phyloP scores from a whole-genome alignment of 1,140 invertebrate genomes.

The Drosophila erecta region DNA sequence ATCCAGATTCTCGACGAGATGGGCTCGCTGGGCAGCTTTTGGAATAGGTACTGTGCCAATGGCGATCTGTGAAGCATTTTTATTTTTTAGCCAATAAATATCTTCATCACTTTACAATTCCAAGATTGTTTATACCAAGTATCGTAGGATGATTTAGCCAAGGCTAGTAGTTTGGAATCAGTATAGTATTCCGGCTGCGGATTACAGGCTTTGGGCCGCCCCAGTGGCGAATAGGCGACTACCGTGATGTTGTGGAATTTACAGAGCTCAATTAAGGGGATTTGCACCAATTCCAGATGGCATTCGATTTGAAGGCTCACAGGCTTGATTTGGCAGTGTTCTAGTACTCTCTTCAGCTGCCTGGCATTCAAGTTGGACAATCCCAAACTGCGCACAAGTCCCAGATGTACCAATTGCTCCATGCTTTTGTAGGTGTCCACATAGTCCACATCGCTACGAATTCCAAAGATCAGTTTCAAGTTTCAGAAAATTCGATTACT shows the following conservation, averaged over 20 bases:
- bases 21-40: conserved; percentile 90
- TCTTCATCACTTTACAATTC: not conserved
- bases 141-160: conserved; percentile 90
- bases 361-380: conserved; percentile 95
- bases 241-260: conserved; percentile 87
- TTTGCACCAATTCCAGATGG: conserved; percentile 93
- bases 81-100: conserved; percentile 4
- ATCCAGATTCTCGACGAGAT: conserved; percentile 90
- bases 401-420: conserved; percentile 90
- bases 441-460: conserved; percentile 88
- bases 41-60: conserved; percentile 91
- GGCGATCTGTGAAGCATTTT: conserved; percentile 86
- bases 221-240: conserved; percentile 92
- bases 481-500: too few relatives aligned
- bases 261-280: conserved; percentile 90
- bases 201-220: conserved; percentile 86
- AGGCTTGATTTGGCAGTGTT: conserved; percentile 89
- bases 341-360: conserved; percentile 90
- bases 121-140: conserved; percentile 78
- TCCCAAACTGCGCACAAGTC: conserved; percentile 91
- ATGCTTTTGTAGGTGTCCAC: conserved; percentile 95
- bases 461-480: conserved; percentile 13
- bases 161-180: conserved; percentile 85
- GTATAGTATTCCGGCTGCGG: conserved; percentile 79
- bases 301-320: conserved; percentile 91